Conservation (phyloP, 2,888 invertebrate genomes). For the Bellardia bayeri region DNA sequence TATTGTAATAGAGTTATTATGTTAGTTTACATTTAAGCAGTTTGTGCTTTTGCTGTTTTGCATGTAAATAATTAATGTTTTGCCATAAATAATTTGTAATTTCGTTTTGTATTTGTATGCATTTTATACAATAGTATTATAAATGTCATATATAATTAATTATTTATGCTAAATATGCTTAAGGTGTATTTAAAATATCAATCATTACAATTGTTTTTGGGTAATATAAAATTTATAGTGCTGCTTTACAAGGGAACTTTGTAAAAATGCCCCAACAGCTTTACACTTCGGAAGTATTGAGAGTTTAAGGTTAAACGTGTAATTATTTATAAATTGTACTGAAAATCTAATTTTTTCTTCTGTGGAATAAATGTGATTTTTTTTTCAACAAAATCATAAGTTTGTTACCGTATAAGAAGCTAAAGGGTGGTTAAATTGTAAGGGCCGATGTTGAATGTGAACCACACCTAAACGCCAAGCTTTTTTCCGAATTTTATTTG, state of each 20-base stretch:
- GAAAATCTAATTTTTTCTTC: too few species aligned
- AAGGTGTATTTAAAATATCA: slow-evolving; percentile 13
- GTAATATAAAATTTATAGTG: neutral
- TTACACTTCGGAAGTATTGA: neutral
- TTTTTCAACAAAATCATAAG: too few species aligned
- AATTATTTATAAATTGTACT: neutral
- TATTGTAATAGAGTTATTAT: slow-evolving; percentile 14
- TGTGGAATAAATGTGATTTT: too few species aligned
- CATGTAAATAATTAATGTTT: slow-evolving; percentile 28
- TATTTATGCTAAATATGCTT: slow-evolving; percentile 24
- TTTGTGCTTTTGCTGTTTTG: neutral
- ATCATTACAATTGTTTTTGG: slow-evolving; percentile 22
- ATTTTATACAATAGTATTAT: slow-evolving; percentile 40
- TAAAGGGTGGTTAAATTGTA: too few species aligned
- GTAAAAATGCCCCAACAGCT: too few species aligned
- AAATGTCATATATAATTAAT: slow-evolving; percentile 30
- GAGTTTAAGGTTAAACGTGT: slow-evolving; percentile 37
- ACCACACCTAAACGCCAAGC: too few species aligned
- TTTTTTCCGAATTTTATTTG: too few species aligned
- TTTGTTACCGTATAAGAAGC: too few species aligned
- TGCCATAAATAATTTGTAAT: slow-evolving; percentile 17
- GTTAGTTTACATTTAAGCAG: slow-evolving; percentile 7
- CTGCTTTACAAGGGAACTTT: neutral
- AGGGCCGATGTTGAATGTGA: too few species aligned
- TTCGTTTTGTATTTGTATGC: slow-evolving; percentile 13